Evolutionary conservation across 2,888 invertebrate genomes (phyloP).

Genomic region (Spilarctia lutea): DNA sequence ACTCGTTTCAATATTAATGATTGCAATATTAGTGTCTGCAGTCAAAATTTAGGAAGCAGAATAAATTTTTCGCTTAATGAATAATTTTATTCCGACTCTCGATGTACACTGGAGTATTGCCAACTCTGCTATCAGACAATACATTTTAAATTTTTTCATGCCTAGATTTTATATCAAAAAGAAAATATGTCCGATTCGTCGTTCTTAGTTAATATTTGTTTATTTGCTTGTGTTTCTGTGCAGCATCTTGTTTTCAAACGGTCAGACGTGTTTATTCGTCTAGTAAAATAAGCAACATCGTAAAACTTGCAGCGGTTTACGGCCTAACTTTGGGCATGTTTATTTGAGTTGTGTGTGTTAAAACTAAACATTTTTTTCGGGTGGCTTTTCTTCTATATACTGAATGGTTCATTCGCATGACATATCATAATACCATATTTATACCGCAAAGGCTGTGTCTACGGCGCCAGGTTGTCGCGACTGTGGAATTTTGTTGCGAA

Average conservation of each 20-base stretch:
- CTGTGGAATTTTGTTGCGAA: constrained; percentile 64
- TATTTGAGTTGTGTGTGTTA: constrained; percentile 53
- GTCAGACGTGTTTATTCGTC: constrained; percentile 76
- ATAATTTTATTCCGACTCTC: constrained; percentile 30
- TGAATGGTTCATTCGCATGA: constrained; percentile 17
- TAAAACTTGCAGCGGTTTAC: constrained; percentile 72
- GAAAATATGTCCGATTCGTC: constrained; percentile 45
- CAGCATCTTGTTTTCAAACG: constrained; percentile 68
- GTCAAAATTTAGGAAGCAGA: constrained; percentile 24
- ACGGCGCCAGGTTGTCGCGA: constrained; percentile 73
- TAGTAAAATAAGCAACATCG: constrained; percentile 68
- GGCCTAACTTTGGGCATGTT: constrained; percentile 65
- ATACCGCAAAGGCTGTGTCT: constrained; percentile 34
- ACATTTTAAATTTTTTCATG: constrained; percentile 35
- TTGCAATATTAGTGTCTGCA: constrained; percentile 24
- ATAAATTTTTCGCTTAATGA: constrained; percentile 5
- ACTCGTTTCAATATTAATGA: constrained; percentile 36
- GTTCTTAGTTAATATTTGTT: constrained; percentile 59
- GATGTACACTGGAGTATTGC: constrained; percentile 59
- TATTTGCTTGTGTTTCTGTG: constrained; percentile 77
- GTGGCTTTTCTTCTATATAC: constrained; percentile 9
- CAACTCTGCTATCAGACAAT: constrained; percentile 53
- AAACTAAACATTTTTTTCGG: constrained; percentile 25
- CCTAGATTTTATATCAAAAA: constrained; percentile 37
- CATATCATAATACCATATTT: constrained; percentile 37